These are phyloP conservation scores for Helicoverpa zea DNA, from an alignment of 1,140 invertebrate species.

Conservation along the genomic window DNA sequence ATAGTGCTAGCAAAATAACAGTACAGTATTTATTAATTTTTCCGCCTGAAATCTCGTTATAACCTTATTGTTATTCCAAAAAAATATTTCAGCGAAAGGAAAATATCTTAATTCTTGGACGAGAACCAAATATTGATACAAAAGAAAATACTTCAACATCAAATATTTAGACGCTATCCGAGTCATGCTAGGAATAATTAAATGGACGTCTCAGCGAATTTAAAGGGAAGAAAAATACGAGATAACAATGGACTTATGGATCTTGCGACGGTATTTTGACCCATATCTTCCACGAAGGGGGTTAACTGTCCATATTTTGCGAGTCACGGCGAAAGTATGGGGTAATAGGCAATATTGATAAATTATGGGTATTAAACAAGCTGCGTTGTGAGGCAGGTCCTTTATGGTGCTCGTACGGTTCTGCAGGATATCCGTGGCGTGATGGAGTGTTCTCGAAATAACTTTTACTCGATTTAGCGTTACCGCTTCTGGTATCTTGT, in stretches of 20 bases:
- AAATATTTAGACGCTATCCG: conserved; percentile 40
- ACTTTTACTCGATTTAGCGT: conserved; percentile 57
- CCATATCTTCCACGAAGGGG: conserved; percentile 67
- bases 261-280: conserved; percentile 53
- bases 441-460: conserved; percentile 57
- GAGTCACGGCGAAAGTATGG: conserved; percentile 56
- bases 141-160: conserved; percentile 40
- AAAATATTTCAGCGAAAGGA: not conserved
- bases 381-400: conserved; percentile 23
- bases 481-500: conserved; percentile 9
- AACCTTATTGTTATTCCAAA: not conserved
- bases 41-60: conserved; percentile 19
- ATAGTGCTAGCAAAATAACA: not conserved
- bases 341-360: conserved; percentile 72
- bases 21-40: not conserved
- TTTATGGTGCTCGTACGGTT: conserved; percentile 49
- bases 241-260: conserved; percentile 29
- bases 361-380: conserved; percentile 66
- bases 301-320: conserved; percentile 72
- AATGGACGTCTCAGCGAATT: conserved; percentile 33
- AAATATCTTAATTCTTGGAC: conserved; percentile 35
- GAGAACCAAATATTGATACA: conserved; percentile 33
- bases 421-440: conserved; percentile 62
- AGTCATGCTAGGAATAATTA: conserved; percentile 36
- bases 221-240: conserved; percentile 14